Conservation (phyloP, 2,797 vertebrate genomes). For the Myotis daubentonii region DNA sequence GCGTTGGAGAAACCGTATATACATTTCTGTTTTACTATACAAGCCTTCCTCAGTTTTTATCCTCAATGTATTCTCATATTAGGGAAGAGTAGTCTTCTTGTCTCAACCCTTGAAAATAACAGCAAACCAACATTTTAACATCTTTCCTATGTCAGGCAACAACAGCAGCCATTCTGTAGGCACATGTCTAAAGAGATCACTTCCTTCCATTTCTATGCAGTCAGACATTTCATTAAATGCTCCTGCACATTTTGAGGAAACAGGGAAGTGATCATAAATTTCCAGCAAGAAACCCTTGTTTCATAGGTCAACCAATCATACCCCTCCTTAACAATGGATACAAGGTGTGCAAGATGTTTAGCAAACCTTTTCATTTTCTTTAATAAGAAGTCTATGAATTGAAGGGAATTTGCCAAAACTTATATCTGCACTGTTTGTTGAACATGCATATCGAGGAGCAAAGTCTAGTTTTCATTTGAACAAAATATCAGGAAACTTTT, state of each 20-base stretch:
- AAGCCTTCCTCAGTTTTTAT: background rate
- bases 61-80: background rate
- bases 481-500: background rate
- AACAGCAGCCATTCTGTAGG: background rate
- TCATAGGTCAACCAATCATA: slow-evolving; percentile 20
- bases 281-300: background rate
- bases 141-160: background rate
- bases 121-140: background rate
- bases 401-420: background rate
- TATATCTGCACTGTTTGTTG: background rate
- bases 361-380: background rate
- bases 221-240: background rate
- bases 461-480: background rate
- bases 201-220: background rate
- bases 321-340: background rate
- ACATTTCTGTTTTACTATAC: background rate
- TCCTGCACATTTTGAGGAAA: background rate
- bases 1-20: background rate
- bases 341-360: background rate
- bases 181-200: background rate
- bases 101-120: slow-evolving; percentile 13
- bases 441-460: background rate
- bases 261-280: background rate
- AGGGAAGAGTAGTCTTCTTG: background rate
- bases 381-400: background rate